These are phyloP conservation scores for Drosophila jambulina DNA, from an alignment of 1,140 invertebrate species.

Conservation along the genomic window DNA sequence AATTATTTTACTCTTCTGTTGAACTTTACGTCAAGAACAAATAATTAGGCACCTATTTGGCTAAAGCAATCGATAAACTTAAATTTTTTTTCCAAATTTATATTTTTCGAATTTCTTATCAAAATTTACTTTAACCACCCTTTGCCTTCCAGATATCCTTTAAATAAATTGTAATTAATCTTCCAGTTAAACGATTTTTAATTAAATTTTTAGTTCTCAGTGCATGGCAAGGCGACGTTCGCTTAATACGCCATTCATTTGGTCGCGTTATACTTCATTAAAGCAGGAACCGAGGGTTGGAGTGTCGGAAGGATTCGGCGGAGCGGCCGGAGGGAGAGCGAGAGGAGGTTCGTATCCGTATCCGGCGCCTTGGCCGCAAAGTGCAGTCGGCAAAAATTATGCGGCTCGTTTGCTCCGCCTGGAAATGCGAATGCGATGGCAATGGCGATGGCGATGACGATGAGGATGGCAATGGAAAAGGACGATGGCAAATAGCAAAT, in stretches of 20 bases:
- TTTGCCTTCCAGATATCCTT: not conserved
- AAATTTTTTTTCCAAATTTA: not conserved
- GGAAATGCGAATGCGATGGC: constrained; percentile 40
- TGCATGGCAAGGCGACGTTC: constrained; percentile 70
- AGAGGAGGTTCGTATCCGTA: constrained; percentile 38
- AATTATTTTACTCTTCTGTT: not conserved
- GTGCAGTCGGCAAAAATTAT: constrained; percentile 81
- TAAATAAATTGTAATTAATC: not conserved
- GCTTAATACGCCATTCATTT: constrained; percentile 82
- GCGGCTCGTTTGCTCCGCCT: constrained; percentile 76
- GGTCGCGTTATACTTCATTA: constrained; percentile 80
- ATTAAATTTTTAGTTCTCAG: constrained; percentile 10
- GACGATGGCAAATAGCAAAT: constrained; percentile 55
- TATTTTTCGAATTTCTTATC: not conserved
- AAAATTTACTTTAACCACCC: not conserved
- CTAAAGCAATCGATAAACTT: not conserved
- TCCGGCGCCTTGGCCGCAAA: constrained; percentile 75
- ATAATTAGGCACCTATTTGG: not conserved
- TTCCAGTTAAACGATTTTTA: not conserved
- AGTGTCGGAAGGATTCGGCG: constrained; percentile 7
- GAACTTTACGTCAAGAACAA: not conserved
- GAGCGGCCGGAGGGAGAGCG: no score
- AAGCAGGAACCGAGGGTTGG: constrained; percentile 54
- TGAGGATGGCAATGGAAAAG: constrained; percentile 30
- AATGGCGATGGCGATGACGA: constrained; percentile 19